Percentiles rank a stretch among this genome's conserved stretches.
Conservation (phyloP, 1,140 invertebrate genomes). For the Chionoecetes opilio region DNA sequence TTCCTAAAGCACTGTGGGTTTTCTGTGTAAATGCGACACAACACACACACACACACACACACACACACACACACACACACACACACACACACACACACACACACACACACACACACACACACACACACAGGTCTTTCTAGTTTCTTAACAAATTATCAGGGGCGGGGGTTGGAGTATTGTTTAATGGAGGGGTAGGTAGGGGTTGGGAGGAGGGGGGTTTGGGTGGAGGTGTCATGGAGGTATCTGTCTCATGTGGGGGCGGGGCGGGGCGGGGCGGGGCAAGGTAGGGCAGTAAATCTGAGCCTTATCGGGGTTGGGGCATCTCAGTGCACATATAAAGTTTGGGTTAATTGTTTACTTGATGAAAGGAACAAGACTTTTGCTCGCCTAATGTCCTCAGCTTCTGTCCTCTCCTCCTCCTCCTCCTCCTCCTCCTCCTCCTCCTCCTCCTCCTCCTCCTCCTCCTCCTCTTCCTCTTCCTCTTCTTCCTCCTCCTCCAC, state of each 20-base stretch:
- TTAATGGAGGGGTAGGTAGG: too few species aligned
- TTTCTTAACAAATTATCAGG: background rate
- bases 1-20: too few species aligned
- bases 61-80: too few species aligned
- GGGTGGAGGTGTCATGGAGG: too few species aligned
- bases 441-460: background rate
- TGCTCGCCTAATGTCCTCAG: background rate
- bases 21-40: too few species aligned
- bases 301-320: slow-evolving; percentile 52
- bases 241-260: background rate
- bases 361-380: slow-evolving; percentile 69
- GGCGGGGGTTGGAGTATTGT: background rate
- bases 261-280: background rate
- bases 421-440: background rate
- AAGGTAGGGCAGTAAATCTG: slow-evolving; percentile 59
- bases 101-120: too few species aligned
- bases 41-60: too few species aligned
- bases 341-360: slow-evolving; percentile 66
- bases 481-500: background rate
- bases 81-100: too few species aligned
- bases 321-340: slow-evolving; percentile 68
- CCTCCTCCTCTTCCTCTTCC: background rate
- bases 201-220: too few species aligned
- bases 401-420: slow-evolving; percentile 40
- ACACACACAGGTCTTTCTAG: too few species aligned